Conservation (phyloP, 64 coral and sea anemone species). For the Orbicella faveolata region DNA sequence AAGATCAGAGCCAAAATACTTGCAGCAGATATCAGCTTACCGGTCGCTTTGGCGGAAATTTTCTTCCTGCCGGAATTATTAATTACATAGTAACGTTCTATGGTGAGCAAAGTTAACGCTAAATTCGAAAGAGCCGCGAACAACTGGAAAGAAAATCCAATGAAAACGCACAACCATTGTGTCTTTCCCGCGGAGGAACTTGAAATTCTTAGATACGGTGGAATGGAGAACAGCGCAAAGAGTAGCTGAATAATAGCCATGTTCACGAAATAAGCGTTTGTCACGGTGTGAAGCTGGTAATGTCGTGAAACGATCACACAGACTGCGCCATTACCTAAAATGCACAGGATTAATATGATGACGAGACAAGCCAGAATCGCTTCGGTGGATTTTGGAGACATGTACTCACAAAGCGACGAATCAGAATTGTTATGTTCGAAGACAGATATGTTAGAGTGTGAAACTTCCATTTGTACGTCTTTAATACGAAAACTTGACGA, state of each 20-base stretch:
- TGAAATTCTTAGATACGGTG: constrained; percentile 41
- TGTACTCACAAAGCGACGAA: background rate
- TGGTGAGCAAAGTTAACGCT: constrained; percentile 47
- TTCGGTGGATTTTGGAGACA: background rate
- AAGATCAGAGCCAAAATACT: constrained; percentile 43
- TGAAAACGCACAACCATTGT: constrained; percentile 13
- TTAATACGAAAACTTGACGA: background rate
- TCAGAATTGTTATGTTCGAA: background rate
- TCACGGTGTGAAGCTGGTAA: constrained; percentile 79
- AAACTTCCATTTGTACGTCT: background rate
- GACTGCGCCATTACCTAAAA: constrained; percentile 68
- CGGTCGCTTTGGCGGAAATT: constrained; percentile 50
- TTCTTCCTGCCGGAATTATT: constrained; percentile 49
- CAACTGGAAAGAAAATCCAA: constrained; percentile 65
- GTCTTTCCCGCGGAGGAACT: background rate
- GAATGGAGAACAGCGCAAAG: constrained; percentile 58
- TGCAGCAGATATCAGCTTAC: constrained; percentile 35
- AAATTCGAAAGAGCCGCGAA: constrained; percentile 66
- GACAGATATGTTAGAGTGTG: background rate
- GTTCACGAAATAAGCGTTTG: constrained; percentile 83
- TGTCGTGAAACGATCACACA: constrained; percentile 83
- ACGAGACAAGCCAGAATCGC: constrained; percentile 18
- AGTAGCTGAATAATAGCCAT: constrained; percentile 71
- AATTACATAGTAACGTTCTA: constrained; percentile 76
- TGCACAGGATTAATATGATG: constrained; percentile 32